Conservation (phyloP, 2,888 invertebrate species). For the Pammene aurita region DNA sequence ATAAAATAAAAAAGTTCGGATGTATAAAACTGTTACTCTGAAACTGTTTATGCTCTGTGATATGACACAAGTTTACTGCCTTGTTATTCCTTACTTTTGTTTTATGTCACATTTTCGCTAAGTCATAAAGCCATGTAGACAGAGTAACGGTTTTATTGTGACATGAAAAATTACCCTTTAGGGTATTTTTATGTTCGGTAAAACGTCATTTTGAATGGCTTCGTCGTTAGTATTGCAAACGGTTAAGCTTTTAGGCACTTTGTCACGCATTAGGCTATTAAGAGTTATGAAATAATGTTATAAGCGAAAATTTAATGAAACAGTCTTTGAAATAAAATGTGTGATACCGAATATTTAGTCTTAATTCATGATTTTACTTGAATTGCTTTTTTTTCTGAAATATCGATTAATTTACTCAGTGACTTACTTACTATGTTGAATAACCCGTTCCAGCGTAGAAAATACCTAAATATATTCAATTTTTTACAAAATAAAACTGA, state of each 20-base stretch:
- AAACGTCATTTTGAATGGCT: conserved; percentile 4
- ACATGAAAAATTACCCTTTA: conserved; percentile 18
- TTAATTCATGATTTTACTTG: too few species aligned
- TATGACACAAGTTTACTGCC: conserved; percentile 25
- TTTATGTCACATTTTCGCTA: conserved; percentile 31
- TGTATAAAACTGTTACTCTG: conserved; percentile 4
- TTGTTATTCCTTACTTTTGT: conserved; percentile 39
- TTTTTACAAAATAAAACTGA: too few species aligned
- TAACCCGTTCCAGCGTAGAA: too few species aligned
- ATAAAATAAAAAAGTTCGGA: too few species aligned
- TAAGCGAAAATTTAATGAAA: too few species aligned
- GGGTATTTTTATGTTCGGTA: conserved; percentile 1
- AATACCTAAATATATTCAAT: too few species aligned
- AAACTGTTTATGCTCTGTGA: neutral
- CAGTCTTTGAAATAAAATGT: too few species aligned
- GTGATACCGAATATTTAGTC: too few species aligned
- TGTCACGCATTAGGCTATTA: neutral
- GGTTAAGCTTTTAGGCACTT: neutral
- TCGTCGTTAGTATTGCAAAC: neutral
- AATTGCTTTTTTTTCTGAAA: too few species aligned
- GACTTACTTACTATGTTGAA: too few species aligned
- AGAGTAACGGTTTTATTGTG: conserved; percentile 28
- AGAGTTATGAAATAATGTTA: neutral
- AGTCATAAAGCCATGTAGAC: conserved; percentile 37
- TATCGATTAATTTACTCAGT: too few species aligned